Evolutionary conservation across 2,113 vertebrate species (phyloP).

Genomic region (Halcyon senegalensis): DNA sequence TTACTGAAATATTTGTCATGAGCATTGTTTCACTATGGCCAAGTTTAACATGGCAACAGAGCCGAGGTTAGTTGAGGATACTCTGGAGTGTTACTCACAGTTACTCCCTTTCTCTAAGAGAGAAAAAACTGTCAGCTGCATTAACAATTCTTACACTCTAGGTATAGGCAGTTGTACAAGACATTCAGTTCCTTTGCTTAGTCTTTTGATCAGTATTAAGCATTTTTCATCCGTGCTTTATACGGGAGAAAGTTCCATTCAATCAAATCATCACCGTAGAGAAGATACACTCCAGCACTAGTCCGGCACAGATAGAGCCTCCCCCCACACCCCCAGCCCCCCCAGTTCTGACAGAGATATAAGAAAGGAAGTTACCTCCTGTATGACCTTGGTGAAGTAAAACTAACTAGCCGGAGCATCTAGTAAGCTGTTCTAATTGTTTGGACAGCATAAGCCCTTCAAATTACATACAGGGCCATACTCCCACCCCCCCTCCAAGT

Average conservation of each 20-base stretch:
- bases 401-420: not conserved
- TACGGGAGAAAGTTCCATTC: not conserved
- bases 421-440: not conserved
- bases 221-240: not conserved
- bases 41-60: conserved; percentile 50
- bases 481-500: not conserved
- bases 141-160: not conserved
- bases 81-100: not conserved
- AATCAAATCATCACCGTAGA: not conserved
- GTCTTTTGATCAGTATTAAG: not conserved
- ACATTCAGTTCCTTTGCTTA: not conserved
- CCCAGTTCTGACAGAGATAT: not conserved
- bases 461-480: not conserved
- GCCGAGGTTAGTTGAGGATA: conserved; percentile 52
- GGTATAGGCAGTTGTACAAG: not conserved
- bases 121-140: not conserved
- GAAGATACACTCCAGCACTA: not conserved
- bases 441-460: not conserved
- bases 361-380: conserved; percentile 5
- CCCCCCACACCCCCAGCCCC: not conserved
- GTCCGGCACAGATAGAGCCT: not conserved
- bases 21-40: conserved; percentile 34
- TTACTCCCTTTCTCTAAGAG: conserved; percentile 10
- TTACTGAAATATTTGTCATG: conserved; percentile 37
- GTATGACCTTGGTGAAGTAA: not conserved